Percentiles rank a stretch among this genome's conserved stretches.
Conservation (phyloP, 2,113 vertebrate genomes). For the Tragelaphus scriptus region DNA sequence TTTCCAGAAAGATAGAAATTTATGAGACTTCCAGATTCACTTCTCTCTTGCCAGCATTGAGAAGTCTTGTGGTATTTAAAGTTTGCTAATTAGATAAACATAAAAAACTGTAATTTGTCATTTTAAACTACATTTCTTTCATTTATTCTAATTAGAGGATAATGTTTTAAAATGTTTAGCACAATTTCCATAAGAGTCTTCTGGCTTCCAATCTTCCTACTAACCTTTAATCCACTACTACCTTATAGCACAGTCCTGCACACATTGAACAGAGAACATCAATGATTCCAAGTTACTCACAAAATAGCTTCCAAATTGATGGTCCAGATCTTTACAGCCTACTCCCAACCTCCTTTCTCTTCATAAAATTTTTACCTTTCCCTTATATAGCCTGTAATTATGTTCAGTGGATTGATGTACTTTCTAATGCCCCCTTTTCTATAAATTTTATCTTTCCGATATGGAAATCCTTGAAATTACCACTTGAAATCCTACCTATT, state of each 20-base stretch:
- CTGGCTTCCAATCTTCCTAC: background rate
- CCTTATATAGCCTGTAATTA: background rate
- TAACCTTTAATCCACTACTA: background rate
- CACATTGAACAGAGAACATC: background rate
- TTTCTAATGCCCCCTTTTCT: background rate
- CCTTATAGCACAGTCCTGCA: background rate
- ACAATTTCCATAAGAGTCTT: background rate
- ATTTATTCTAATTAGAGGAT: background rate
- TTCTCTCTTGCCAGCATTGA: background rate
- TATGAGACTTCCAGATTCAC: background rate
- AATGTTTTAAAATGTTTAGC: background rate
- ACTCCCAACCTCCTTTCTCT: background rate
- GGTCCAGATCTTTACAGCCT: background rate
- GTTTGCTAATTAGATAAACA: background rate
- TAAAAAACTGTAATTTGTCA: background rate
- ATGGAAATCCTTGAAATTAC: no score
- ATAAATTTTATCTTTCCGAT: background rate
- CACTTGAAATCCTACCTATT: background rate
- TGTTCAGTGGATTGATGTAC: background rate
- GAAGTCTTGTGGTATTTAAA: background rate
- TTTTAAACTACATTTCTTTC: background rate
- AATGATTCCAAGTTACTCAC: background rate
- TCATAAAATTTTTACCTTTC: background rate
- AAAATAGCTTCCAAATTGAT: background rate
- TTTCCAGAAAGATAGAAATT: background rate